Base-by-base conservation (phyloP, 64 coral and sea anemone species). In the Actinia equina region DNA sequence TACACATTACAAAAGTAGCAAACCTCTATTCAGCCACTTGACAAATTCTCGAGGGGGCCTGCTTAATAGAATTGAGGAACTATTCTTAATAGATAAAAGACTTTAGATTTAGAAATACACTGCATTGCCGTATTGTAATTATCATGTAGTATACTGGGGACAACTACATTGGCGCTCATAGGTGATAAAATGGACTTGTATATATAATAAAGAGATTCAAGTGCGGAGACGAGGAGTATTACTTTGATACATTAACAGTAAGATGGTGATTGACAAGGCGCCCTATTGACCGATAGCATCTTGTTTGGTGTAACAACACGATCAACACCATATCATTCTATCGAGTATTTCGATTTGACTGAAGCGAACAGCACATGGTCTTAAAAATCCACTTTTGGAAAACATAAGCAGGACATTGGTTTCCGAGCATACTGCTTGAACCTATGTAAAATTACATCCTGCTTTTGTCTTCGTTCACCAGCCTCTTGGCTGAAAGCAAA, bases 271-370 rank as follows among this genome's bases (percentile, higher is more conserved):
- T 81, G 78, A 81, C 78, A 81, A 49, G 78, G 43, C 17, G 78
- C 42, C 78, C 78, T n/a, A 81, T 52, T 52, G 78, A 52, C 69
- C 78, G 78, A 81, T 81, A 81, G 49, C 78, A 81, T 81, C 78
- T 44, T 52, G 43, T 49, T 52, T 81, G 44, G 27, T 81, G 78
- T 20, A 81, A 81, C 41, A 81, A 81, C 42, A 81, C 19, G 12
- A 81, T 81, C 78, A 44, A 49, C 78, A 49, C 42, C 41, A 81
- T 25, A 81, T 81, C 43, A 52, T 11, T 74, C 11, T 18, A 41
- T 74, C 69, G 19, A 52, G 7, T 51, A 51, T 81, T 81, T 52
- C 44, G 14, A 9, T 49, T 19, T 81, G 78, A 81, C 45, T 81
- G 78, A 81, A n/a, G 16, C 17, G 11, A 81, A 81, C 18, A 52